These are phyloP conservation scores for Cephus pulcher DNA, from an alignment of 2,888 invertebrate genomes.

Conservation along the genomic window DNA sequence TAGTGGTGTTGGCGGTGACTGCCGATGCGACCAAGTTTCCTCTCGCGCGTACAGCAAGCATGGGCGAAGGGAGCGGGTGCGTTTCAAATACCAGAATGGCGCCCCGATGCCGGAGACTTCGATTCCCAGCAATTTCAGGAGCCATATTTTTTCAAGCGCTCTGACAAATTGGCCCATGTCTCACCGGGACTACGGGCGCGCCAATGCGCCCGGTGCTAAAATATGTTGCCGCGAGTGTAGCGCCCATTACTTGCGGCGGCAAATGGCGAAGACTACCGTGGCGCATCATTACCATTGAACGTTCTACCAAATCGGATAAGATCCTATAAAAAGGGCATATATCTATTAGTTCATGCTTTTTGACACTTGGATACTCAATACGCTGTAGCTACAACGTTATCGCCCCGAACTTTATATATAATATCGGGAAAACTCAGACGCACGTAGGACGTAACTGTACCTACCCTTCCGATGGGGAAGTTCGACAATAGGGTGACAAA, in stretches of 20 bases:
- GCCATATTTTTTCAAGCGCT: slow-evolving; percentile 13
- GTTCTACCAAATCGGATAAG: not conserved
- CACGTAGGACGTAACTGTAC: not conserved
- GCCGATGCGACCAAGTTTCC: not conserved
- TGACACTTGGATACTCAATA: not conserved
- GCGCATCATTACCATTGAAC: slow-evolving; percentile 40
- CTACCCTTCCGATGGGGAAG: not conserved
- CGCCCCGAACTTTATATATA: not conserved
- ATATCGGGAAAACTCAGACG: not conserved
- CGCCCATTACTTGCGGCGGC: slow-evolving; percentile 54
- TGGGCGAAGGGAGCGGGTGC: not conserved
- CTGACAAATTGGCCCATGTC: slow-evolving; percentile 58
- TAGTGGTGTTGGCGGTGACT: not conserved
- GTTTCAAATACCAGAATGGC: not conserved
- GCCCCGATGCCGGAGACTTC: slow-evolving; percentile 1
- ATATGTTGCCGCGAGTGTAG: slow-evolving; percentile 21
- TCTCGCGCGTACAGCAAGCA: not conserved
- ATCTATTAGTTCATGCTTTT: not conserved
- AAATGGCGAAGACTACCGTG: slow-evolving; percentile 48
- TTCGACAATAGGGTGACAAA: not conserved
- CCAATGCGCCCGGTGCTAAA: slow-evolving; percentile 28
- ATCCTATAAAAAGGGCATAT: not conserved
- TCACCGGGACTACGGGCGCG: slow-evolving; percentile 45
- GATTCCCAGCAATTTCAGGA: slow-evolving; percentile 3
- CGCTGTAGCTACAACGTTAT: not conserved